A percentile compares a stretch with the other conserved stretches of the same genome.
Conservation (phyloP, 2,797 vertebrate genomes). For the Phrynocephalus vlangalii region DNA sequence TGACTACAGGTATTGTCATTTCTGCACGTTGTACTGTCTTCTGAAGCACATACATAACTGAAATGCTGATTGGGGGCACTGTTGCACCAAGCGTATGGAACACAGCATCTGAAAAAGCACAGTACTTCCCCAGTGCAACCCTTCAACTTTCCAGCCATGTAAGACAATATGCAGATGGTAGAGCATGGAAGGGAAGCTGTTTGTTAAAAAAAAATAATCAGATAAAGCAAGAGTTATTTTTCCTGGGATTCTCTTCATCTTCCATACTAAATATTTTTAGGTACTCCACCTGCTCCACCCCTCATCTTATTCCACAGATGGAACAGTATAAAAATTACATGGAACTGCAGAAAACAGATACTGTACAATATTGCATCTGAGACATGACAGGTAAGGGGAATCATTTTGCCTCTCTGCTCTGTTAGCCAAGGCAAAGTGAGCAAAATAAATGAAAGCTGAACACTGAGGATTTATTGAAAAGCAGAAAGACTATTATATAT, state of each 20-base stretch:
- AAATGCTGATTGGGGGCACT: no score
- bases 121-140: background rate
- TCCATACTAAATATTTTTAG: background rate
- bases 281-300: background rate
- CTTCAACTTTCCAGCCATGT: constrained; percentile 16
- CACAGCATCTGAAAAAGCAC: background rate
- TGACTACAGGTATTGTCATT: background rate
- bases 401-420: background rate
- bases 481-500: background rate
- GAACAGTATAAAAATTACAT: constrained; percentile 25
- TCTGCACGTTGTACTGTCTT: background rate
- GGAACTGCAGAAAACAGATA: constrained; percentile 1
- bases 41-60: background rate
- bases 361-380: background rate
- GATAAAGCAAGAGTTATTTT: background rate
- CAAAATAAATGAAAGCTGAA: background rate
- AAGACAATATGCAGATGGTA: constrained; percentile 16
- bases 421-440: background rate
- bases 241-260: background rate
- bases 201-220: background rate
- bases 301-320: background rate
- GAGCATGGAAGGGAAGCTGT: background rate
- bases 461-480: background rate
- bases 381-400: background rate
- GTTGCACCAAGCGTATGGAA: background rate